phyloP scores from a whole-genome alignment of 2,113 vertebrate genomes.

The Willisornis vidua region DNA sequence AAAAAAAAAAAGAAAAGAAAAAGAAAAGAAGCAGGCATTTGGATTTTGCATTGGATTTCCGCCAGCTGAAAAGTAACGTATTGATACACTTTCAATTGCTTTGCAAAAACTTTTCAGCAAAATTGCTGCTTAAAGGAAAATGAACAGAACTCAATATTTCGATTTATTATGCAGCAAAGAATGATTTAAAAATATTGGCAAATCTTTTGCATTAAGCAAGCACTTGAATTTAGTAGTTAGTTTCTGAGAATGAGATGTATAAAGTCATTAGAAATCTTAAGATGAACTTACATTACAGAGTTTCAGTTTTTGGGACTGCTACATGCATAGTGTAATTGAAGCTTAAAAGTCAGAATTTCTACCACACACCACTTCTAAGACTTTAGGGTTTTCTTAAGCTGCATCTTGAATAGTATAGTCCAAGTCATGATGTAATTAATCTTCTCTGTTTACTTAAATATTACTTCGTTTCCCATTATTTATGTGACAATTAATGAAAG shows the following conservation, averaged over 20 bases:
- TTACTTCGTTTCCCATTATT: background rate
- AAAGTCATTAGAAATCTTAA: constrained; percentile 51
- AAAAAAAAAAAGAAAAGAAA: background rate
- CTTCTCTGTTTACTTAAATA: background rate
- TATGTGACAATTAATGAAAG: background rate
- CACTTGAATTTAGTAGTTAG: constrained; percentile 18
- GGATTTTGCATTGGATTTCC: background rate
- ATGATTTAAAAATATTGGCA: background rate
- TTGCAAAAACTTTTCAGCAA: background rate
- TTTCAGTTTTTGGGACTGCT: background rate
- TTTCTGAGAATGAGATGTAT: constrained; percentile 34
- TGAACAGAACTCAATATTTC: background rate
- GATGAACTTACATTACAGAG: constrained; percentile 17
- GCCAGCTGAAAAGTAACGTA: background rate
- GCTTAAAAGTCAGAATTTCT: background rate
- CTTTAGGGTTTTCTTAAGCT: background rate
- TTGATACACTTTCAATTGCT: background rate
- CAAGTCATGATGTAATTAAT: background rate
- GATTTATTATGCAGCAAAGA: background rate
- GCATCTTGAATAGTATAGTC: background rate
- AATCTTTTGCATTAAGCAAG: constrained; percentile 12
- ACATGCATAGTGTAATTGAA: background rate
- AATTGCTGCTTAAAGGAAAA: constrained; percentile 21
- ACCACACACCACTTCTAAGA: background rate
- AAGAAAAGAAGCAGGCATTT: background rate